Evolutionary conservation across 2,113 vertebrate genomes (phyloP), one percentile per base, ranked within the genome.

Genomic region (Phaethon lepturus): DNA sequence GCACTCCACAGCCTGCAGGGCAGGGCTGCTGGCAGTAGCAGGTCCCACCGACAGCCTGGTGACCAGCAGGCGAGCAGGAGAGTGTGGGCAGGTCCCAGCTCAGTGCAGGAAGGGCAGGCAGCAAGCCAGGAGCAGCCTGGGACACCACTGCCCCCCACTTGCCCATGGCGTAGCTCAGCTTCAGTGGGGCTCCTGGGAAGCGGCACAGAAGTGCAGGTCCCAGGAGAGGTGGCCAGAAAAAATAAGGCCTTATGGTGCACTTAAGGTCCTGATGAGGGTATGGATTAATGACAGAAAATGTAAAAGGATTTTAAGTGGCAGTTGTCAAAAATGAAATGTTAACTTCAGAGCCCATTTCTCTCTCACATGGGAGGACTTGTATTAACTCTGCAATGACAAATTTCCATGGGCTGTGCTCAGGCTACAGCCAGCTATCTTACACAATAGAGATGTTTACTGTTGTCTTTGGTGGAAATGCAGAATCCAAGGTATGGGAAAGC

Each of bases 371-470:
- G 29, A 67, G 59, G 24, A 28, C n/a, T 81, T 81, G 23, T 63
- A 28, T 87, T 77, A 78, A 56, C 5, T 71, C 47, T 78, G 47
- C 77, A 96, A 94, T 62, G 60, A 6, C 64, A 93, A 9, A 59
- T 75, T 72, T 93, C 47, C 24, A 11, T 24, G 38, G 47, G 42
- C 28, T 80, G 13, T 67, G 17, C 52, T 92, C 31, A 78, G 58
- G 44, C 71, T 77, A 18, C 69, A 87, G 58, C 44, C 80, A 58
- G 45, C 44, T 53, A 2, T 63, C 73, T 85, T 59, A 26, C 18
- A 47, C 44, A 50, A 15, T 10, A 40, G 45, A 79, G 69, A 49
- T 90, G 56, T 85, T 96, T 94, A 81, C 73, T 84, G 91, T 47
- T 68, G 68, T 17, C 44, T 77, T 81, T 60, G 26, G 28, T 91